Evolutionary conservation across 2,113 vertebrate species (phyloP), one percentile per base, ranked within the genome.

Genomic region (Copsychus sechellarum): DNA sequence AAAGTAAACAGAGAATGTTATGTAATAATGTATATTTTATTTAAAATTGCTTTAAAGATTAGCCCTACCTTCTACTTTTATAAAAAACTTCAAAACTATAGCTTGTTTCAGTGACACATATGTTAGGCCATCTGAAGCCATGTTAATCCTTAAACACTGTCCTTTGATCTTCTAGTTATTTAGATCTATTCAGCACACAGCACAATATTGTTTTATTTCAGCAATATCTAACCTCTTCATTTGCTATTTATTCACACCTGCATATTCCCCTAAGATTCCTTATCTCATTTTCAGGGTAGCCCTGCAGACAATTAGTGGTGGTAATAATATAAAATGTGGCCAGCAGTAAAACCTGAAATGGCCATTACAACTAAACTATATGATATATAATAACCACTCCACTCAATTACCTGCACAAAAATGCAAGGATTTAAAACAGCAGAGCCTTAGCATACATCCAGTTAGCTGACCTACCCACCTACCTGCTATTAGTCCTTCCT

Each of bases 241-340:
- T 86, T 86, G 64, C 56, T 92, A 28, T 95, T 95, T 93, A 76
- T 86, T 82, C 78, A 76, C 77, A 97, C 82, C 92, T 87, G 48
- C 81, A 28, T 93, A 58, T 94, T 94, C 96, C 91, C 96, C 34
- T 86, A 67, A 79, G 94, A 81, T 94, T 81, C 92, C 66, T 92
- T 80, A 81, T 80, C 76, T 96, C 93, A 87, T 97, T 90, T 95
- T 82, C 92, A 92, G 56, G 90, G 81, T 81, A 90, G 85, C 90
- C 91, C 66, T 91, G 94, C 81, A 94, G 94, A 91, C 95, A 95
- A 95, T 95, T 95, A 96, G 87, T 77, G 87, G 82, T 76, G 58
- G 80, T 97, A 96, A 91, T 91, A 66, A 91, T 90, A 70, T 94
- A 95, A 96, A 94, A 88, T 92, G 88, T 94, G 60, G 77, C 95